Conservation (phyloP, 2,888 invertebrate species). For the Dascillus cervinus region DNA sequence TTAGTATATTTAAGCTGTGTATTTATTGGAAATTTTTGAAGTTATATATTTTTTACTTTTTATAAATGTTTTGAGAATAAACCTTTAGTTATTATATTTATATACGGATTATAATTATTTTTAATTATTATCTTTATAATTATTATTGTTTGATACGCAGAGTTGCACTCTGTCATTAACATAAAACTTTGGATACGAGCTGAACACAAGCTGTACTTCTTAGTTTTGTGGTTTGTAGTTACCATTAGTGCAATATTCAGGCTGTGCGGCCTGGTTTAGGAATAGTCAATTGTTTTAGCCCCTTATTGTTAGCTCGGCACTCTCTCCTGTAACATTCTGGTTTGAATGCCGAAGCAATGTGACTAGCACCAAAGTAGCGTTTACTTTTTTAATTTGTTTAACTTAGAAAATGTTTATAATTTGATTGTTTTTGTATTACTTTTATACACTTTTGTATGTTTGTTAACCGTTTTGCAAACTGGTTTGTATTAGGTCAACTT, state of each 20-base stretch:
- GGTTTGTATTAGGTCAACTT: slow-evolving; percentile 30
- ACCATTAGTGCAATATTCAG: slow-evolving; percentile 44
- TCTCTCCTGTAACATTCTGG: slow-evolving; percentile 23
- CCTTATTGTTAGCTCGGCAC: slow-evolving; percentile 40
- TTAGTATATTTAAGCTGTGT: slow-evolving; percentile 36
- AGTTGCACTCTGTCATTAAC: slow-evolving; percentile 10
- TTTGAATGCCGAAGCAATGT: slow-evolving; percentile 13
- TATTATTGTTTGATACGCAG: background rate
- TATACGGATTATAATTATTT: too few relatives aligned
- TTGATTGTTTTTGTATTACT: slow-evolving; percentile 43
- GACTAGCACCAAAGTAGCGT: slow-evolving; percentile 37
- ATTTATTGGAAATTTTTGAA: slow-evolving; percentile 41
- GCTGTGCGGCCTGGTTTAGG: slow-evolving; percentile 38
- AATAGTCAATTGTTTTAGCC: slow-evolving; percentile 43
- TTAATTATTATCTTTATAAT: too few relatives aligned
- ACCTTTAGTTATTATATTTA: slow-evolving; percentile 33
- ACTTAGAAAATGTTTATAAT: slow-evolving; percentile 27
- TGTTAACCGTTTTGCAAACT: slow-evolving; percentile 41
- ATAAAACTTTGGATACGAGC: slow-evolving; percentile 6
- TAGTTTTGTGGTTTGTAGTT: slow-evolving; percentile 31
- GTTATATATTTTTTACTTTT: slow-evolving; percentile 44
- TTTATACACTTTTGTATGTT: slow-evolving; percentile 45
- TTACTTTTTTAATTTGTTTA: slow-evolving; percentile 36
- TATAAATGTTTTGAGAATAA: slow-evolving; percentile 38
- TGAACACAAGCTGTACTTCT: too few relatives aligned